Percentiles rank a stretch among this genome's conserved stretches.
Evolutionary conservation across 2,888 invertebrate species (phyloP).

Genomic region (Muscina levida): DNA sequence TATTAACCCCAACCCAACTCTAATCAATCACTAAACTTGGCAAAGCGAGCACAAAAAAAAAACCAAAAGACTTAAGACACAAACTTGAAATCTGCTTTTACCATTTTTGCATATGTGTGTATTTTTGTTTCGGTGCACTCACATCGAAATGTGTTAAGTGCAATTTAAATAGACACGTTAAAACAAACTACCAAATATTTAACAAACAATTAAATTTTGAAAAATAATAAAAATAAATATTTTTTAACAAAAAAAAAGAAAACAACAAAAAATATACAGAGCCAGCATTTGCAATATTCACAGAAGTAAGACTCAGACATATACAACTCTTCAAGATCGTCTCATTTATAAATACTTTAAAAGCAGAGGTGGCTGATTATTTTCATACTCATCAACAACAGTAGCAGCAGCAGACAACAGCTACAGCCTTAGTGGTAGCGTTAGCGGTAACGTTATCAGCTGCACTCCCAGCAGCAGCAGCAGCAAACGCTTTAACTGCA

Average conservation of each 20-base stretch:
- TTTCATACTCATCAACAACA: not conserved
- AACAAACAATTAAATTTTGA: constrained; percentile 43
- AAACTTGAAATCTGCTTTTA: constrained; percentile 32
- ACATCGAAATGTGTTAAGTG: constrained; percentile 27
- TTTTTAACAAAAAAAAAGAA: constrained; percentile 16
- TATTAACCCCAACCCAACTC: no score
- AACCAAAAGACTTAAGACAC: constrained; percentile 34
- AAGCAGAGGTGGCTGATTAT: not conserved
- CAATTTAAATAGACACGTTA: constrained; percentile 33
- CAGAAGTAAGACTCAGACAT: not conserved
- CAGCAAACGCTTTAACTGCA: not conserved
- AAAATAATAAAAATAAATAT: constrained; percentile 4
- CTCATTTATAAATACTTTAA: not conserved
- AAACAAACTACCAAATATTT: constrained; percentile 29
- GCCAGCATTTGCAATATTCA: not conserved
- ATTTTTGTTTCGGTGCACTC: not conserved
- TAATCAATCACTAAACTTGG: no score
- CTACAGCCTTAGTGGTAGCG: not conserved
- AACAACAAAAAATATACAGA: not conserved
- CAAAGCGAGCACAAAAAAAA: no score
- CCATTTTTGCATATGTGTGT: no score
- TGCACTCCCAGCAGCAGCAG: not conserved
- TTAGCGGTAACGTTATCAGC: not conserved
- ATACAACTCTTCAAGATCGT: not conserved
- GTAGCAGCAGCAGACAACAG: not conserved